phyloP scores from a whole-genome alignment of 2,113 vertebrate genomes.

The Salvator merianae region DNA sequence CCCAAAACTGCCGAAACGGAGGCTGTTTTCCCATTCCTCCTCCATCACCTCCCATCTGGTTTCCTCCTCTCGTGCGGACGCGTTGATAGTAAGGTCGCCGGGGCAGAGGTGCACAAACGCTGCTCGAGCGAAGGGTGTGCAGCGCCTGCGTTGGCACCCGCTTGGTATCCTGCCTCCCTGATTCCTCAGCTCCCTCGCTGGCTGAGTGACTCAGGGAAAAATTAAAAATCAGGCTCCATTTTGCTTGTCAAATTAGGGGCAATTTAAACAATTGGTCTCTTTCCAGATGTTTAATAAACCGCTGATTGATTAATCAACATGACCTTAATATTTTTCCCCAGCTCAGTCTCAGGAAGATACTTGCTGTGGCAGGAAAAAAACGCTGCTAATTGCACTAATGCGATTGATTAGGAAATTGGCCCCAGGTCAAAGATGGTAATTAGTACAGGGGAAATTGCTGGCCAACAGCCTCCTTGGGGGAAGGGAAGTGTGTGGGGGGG shows the following conservation, averaged over 20 bases:
- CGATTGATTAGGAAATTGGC: constrained; percentile 25
- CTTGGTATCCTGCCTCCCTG: too few relatives aligned
- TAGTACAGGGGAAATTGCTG: background rate
- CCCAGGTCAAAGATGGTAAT: constrained; percentile 19
- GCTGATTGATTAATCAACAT: constrained; percentile 22
- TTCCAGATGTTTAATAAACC: constrained; percentile 26
- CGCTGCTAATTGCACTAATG: constrained; percentile 34
- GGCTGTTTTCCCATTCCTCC: too few relatives aligned
- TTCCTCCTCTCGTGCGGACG: too few relatives aligned
- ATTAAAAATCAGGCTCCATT: background rate
- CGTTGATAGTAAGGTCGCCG: too few relatives aligned
- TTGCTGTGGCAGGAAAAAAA: constrained; percentile 2
- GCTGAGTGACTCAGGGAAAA: background rate
- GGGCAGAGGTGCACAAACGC: too few relatives aligned
- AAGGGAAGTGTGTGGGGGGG: background rate
- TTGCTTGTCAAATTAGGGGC: constrained; percentile 29
- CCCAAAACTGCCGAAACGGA: too few relatives aligned
- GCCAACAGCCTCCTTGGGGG: background rate
- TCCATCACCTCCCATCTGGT: too few relatives aligned
- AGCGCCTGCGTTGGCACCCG: too few relatives aligned
- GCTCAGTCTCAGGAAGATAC: background rate
- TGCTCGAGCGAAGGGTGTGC: too few relatives aligned
- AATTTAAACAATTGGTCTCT: constrained; percentile 19
- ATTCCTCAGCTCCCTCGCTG: too few relatives aligned
- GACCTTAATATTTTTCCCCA: constrained; percentile 15